phyloP scores from a whole-genome alignment of 2,888 invertebrate species.

The Plebejus melissa region DNA sequence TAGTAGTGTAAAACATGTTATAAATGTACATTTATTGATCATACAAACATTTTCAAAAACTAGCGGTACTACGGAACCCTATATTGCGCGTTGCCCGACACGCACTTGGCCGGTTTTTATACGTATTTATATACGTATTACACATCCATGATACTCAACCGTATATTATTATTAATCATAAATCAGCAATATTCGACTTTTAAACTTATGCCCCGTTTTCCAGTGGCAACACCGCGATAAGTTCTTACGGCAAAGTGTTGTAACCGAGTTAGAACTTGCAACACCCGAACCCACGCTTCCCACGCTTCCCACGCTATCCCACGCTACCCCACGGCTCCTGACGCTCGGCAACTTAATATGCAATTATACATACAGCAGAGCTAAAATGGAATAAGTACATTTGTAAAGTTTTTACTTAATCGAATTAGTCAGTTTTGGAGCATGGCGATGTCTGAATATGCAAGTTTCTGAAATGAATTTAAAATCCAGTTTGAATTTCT shows the following conservation, averaged over 20 bases:
- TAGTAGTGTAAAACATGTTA: too few species aligned
- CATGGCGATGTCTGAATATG: neutral
- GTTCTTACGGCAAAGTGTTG: neutral
- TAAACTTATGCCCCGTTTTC: neutral
- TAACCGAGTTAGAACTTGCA: neutral
- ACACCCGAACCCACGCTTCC: neutral
- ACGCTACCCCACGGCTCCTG: neutral
- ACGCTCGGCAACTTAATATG: neutral
- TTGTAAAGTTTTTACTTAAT: conserved; percentile 22
- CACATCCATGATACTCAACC: too few species aligned
- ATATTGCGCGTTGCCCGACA: too few species aligned
- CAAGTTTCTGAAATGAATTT: neutral
- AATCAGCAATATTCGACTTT: neutral
- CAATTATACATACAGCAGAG: conserved; percentile 14
- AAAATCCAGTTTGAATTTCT: neutral
- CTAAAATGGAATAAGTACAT: conserved; percentile 19
- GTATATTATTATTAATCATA: too few species aligned
- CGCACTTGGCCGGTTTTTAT: too few species aligned
- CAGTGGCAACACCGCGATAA: neutral
- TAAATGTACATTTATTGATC: too few species aligned
- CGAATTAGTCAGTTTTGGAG: neutral
- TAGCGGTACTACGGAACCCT: too few species aligned
- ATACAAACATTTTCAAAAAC: too few species aligned
- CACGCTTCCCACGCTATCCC: neutral
- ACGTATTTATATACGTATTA: too few species aligned